Evolutionary conservation across 2,888 invertebrate species (phyloP), one percentile per base, ranked within the genome.

Genomic region (Stegophylla sp.): DNA sequence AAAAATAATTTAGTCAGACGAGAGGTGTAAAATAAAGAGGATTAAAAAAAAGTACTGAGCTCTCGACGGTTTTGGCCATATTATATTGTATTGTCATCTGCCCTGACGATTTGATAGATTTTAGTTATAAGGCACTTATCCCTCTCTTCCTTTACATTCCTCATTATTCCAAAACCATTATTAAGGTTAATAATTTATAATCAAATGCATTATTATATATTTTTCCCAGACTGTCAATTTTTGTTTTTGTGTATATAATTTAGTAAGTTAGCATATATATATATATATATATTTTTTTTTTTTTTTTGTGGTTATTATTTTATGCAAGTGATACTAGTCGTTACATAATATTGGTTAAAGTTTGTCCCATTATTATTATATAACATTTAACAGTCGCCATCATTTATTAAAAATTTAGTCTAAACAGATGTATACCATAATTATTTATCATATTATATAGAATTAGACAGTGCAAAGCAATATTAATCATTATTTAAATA

Each of bases 271-370:
- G 43, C 13, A 43, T 51, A 53, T 48, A 23, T 28, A 12, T 28
- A 43, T n/a, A n/a, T 41, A 64, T 20, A 20, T 20, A 10, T 64
- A 41, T 41, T 71, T 28, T 48, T 51, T 51, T 56, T 23, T 56
- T 56, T 79, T 67, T 79, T 71, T 69, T 10, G 23, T 63, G 79
- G 61, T 79, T 79, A 71, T 77, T 77, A 79, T 79, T 79, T 79
- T 69, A 71, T 43, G 71, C 79, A 79, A 79, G 79, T 79, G 71
- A 79, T 71, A 79, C 79, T 79, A 79, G 79, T 79, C 79, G 67
- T 79, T 71, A 71, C 23, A 71, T 77, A n/a, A n/a, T n/a, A 61
- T 69, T 79, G 69, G 79, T 79, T 71, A 48, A 71, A 71, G 61
- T 56, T 75, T 63, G 51, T 75, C 75, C 75, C 48, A 28, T 66